Percentiles rank a stretch among this genome's conserved stretches.
Conservation (phyloP, 2,797 vertebrate species). For the Poeciliopsis turneri region DNA sequence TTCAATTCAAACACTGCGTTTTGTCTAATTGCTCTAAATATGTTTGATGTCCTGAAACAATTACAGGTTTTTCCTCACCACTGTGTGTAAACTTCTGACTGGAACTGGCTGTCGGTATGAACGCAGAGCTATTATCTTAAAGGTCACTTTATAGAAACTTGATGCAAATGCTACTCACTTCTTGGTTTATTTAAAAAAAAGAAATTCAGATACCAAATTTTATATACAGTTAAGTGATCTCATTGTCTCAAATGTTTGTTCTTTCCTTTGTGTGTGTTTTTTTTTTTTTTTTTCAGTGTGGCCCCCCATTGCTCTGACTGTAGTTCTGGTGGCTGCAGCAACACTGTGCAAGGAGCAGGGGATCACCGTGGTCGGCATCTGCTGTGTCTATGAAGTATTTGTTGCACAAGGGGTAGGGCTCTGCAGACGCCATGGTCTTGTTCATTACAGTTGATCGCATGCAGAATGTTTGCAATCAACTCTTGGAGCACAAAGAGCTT, state of each 20-base stretch:
- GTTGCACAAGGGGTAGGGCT: slow-evolving; percentile 94
- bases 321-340: slow-evolving; percentile 91
- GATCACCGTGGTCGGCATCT: slow-evolving; percentile 98
- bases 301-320: slow-evolving; percentile 91
- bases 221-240: not conserved
- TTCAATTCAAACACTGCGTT: not conserved
- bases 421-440: not conserved
- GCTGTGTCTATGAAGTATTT: slow-evolving; percentile 97
- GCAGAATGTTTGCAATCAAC: not conserved
- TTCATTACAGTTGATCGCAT: not conserved
- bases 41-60: not conserved
- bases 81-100: not conserved
- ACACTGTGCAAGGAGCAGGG: slow-evolving; percentile 98
- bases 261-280: not conserved
- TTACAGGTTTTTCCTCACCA: not conserved
- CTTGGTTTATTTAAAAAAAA: not conserved
- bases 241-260: not conserved
- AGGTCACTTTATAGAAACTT: not conserved
- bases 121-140: not conserved
- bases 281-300: slow-evolving; percentile 81
- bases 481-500: not conserved
- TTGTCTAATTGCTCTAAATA: not conserved
- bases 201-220: not conserved
- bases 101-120: not conserved
- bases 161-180: not conserved